Evolutionary conservation across 2,797 vertebrate genomes (phyloP), one percentile per base, ranked within the genome.

Genomic region (Alosa sapidissima): DNA sequence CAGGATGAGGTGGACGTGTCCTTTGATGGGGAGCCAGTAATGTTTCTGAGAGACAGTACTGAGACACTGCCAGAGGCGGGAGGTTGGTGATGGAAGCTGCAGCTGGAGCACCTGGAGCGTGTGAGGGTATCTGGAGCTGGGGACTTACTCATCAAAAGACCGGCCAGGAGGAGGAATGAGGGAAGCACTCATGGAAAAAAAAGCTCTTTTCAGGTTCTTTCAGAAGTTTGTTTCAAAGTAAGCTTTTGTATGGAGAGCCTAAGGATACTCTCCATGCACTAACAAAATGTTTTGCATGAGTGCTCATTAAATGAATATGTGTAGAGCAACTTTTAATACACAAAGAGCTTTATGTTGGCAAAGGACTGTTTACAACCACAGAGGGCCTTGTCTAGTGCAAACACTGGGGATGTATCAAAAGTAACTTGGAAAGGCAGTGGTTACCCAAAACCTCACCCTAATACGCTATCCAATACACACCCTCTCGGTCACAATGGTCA

Each of bases 341-440:
- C 58, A 62, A 62, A 62, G 58, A 62, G 58, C 58, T 62, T 10
- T 62, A 5, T 62, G 58, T 62, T 62, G 58, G 58, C 58, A 62
- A 62, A 24, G 21, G n/a, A 24, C 2, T 24, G 21, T 24, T 8
- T 24, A 62, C 1, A 24, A 5, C n/a, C 58, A 62, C 58, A 62
- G n/a, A 62, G n/a, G 24, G 21, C n/a, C 58, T 62, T 62, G 58
- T 24, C n/a, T 24, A 62, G 58, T n/a, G 7, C 58, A 62, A 62
- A 62, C 58, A 24, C n/a, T 24, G 21, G 58, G n/a, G 6, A 62
- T 7, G n/a, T 24, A 24, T 62, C 55, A 58, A 58, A 21, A 58
- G 55, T 55, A 4, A 24, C 58, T 62, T 24, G 58, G n/a, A 62
- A 24, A 62, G 58, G 58, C 58, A 24, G 58, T 21, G n/a, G 55